Base-by-base conservation (phyloP, 2,888 invertebrate species). In the Vandiemenella viatica region DNA sequence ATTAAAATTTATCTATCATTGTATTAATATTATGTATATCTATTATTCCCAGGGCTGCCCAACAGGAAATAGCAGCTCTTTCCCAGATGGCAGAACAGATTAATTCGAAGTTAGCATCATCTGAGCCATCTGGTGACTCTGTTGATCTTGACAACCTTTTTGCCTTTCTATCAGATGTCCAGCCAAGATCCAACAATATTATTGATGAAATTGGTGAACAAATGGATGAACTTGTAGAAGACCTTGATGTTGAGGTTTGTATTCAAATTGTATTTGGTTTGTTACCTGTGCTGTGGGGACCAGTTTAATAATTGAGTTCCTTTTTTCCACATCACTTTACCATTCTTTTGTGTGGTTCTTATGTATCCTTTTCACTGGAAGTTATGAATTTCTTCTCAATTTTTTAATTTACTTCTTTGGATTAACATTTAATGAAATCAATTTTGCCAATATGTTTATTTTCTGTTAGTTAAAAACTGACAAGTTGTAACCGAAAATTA, bases 61-160 rank as follows among this genome's bases (percentile, higher is more conserved):
- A 80, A 62, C 75, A 77, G 59, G 80, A 81, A 67, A 77, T 83
- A 43, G 77, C 75, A 2, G 79, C 77, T 1, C 63, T 83, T n/a
- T 75, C 79, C 2, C 77, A 81, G 58, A 80, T 83, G 73, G 79
- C 82, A 0, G 80, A 81, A 60, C 79, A 82, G 58, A 67, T 81
- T 43, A 81, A 79, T 60, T 74, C 76, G 0, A 75, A 76, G 54
- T 66, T 79, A 57, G 65, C 61, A 1, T 54, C 55, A 15, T 58
- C 57, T 22, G 59, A 57, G 26, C 55, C 58, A 6, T 55, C 57
- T 5, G 57, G 79, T 7, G 86, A 86, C 60, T 82, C 85, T 0
- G 84, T 90, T 1, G 89, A 90, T 63, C 68, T 91, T 59, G 91
- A 91, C 66, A 89, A 89, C 65, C 69, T 91, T 58, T 91, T 91